Conservation (phyloP, 2,113 vertebrate species). For the Leucosticte australis region DNA sequence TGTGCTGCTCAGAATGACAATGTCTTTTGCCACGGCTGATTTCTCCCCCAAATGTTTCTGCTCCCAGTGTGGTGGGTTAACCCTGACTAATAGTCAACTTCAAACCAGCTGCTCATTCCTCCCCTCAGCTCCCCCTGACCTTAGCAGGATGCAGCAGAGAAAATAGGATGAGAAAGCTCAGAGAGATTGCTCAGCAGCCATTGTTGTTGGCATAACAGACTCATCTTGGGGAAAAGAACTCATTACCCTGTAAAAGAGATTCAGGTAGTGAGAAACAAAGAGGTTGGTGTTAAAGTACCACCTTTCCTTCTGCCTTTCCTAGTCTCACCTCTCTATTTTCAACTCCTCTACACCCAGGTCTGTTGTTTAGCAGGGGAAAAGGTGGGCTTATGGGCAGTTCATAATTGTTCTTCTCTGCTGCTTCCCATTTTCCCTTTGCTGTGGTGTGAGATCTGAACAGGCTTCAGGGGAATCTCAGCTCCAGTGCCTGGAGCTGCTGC, state of each 20-base stretch:
- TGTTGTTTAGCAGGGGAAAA: not conserved
- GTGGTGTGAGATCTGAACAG: not conserved
- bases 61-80: not conserved
- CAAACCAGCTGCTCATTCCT: not conserved
- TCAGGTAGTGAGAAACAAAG: not conserved
- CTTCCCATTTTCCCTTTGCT: rapidly evolving
- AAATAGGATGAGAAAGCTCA: not conserved
- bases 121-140: not conserved
- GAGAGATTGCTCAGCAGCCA: not conserved
- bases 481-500: not conserved
- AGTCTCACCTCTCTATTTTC: not conserved
- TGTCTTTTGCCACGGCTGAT: not conserved
- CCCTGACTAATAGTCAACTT: not conserved
- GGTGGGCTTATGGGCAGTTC: not conserved
- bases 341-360: not conserved
- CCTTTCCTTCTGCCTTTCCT: not conserved
- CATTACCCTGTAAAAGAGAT: not conserved
- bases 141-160: not conserved
- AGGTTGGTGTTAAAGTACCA: not conserved
- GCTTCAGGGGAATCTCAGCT: not conserved
- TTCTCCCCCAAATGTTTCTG: not conserved
- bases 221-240: not conserved
- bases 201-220: not conserved
- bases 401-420: not conserved
- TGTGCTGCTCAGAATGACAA: not conserved